These are phyloP conservation scores for Sitodiplosis mosellana DNA, from an alignment of 1,140 invertebrate species.

Conservation along the genomic window DNA sequence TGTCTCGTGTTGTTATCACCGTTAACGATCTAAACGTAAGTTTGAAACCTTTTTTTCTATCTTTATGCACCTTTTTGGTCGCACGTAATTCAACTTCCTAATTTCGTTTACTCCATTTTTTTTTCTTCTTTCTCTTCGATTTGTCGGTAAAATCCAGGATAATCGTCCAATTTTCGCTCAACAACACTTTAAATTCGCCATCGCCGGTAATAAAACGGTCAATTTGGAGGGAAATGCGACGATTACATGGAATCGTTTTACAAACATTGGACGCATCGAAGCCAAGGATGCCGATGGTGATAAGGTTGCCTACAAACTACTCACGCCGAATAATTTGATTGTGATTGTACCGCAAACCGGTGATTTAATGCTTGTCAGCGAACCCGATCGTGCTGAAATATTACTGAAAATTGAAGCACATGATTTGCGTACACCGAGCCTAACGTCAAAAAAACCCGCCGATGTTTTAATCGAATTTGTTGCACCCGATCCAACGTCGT, in stretches of 20 bases:
- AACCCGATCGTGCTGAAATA: constrained; percentile 45
- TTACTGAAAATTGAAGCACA: constrained; percentile 60
- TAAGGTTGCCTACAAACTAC: constrained; percentile 61
- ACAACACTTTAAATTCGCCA: constrained; percentile 56
- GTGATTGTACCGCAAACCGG: constrained; percentile 84
- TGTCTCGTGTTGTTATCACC: constrained; percentile 47
- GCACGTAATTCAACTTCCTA: too few relatives aligned
- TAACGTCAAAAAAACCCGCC: constrained; percentile 45
- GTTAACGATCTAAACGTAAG: constrained; percentile 58
- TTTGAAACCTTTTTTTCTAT: too few relatives aligned
- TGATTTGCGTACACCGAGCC: constrained; percentile 52
- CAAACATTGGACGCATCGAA: constrained; percentile 57
- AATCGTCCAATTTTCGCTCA: constrained; percentile 68
- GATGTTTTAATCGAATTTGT: constrained; percentile 58
- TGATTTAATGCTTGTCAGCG: constrained; percentile 60
- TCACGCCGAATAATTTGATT: constrained; percentile 55
- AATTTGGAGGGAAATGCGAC: constrained; percentile 30
- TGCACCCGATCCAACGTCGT: constrained; percentile 29
- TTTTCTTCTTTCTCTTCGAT: too few relatives aligned
- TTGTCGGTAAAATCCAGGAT: constrained; percentile 37
- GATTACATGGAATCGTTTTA: constrained; percentile 51
- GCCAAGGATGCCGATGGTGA: constrained; percentile 77
- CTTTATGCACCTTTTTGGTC: too few relatives aligned
- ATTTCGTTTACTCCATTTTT: too few relatives aligned
- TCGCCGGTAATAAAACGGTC: constrained; percentile 35